These are phyloP conservation scores for Muschampia plurimacula DNA, from an alignment of 2,888 invertebrate genomes.

Conservation along the genomic window DNA sequence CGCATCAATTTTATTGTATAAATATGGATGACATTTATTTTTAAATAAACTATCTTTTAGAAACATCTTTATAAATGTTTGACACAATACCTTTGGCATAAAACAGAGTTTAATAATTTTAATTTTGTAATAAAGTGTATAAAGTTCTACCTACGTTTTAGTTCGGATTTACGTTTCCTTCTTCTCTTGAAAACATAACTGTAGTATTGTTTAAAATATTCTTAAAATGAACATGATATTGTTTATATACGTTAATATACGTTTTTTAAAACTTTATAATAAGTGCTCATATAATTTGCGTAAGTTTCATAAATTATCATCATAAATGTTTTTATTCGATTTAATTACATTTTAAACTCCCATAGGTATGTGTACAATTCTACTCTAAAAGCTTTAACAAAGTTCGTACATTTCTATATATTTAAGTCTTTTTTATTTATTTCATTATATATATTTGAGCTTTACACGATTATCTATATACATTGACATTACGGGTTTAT, in stretches of 20 bases:
- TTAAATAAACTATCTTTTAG: constrained; percentile 10
- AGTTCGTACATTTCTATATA: constrained; percentile 67
- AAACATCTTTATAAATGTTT: constrained; percentile 18
- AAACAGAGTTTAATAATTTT: not conserved
- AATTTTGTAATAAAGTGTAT: not conserved
- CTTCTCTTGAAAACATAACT: not conserved
- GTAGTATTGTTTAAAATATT: not conserved
- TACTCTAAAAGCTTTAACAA: constrained; percentile 76
- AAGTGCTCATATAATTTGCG: constrained; percentile 46
- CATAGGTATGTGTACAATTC: constrained; percentile 65
- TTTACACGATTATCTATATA: constrained; percentile 78
- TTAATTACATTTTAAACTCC: constrained; percentile 54
- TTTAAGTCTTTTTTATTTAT: constrained; percentile 76
- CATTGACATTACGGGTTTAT: constrained; percentile 61
- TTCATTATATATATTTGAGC: constrained; percentile 79
- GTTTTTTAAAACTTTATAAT: constrained; percentile 45
- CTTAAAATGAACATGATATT: constrained; percentile 15
- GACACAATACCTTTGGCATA: constrained; percentile 27
- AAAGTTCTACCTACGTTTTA: not conserved
- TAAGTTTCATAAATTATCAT: constrained; percentile 39
- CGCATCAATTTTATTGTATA: constrained; percentile 14
- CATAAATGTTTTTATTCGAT: constrained; percentile 49
- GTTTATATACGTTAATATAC: constrained; percentile 49
- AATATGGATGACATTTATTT: not conserved
- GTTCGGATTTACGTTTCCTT: not conserved